Conservation (phyloP, 2,113 vertebrate species). For the Coptodon bakossiorum region DNA sequence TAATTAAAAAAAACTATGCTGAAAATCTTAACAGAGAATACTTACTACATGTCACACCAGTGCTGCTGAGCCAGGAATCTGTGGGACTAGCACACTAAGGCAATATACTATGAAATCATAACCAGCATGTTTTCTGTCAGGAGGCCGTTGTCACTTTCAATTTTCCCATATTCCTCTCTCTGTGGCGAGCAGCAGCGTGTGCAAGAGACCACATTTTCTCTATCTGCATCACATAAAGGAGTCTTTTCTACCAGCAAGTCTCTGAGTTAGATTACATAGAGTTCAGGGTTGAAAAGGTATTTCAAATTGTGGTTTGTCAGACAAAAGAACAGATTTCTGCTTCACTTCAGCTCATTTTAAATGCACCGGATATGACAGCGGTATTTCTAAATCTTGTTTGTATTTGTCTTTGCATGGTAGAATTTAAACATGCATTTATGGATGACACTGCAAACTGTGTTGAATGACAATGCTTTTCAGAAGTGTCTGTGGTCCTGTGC, state of each 20-base stretch:
- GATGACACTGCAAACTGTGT: not conserved
- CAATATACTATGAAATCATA: constrained; percentile 10
- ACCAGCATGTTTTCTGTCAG: constrained; percentile 19
- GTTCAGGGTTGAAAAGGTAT: not conserved
- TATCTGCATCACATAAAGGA: not conserved
- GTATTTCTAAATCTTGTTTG: not conserved
- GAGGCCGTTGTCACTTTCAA: constrained; percentile 21
- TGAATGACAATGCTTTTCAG: not conserved
- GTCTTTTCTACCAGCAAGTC: not conserved
- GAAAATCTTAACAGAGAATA: constrained; percentile 37
- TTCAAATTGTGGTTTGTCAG: not conserved
- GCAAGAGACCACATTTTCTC: not conserved
- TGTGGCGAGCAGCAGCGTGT: not conserved
- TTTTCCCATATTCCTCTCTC: not conserved
- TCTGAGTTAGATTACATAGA: not conserved
- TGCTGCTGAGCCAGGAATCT: not conserved
- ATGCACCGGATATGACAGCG: not conserved
- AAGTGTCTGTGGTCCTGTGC: not conserved
- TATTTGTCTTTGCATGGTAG: not conserved
- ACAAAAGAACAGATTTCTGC: not conserved
- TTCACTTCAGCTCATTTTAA: not conserved
- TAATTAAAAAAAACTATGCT: constrained; percentile 4
- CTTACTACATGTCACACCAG: not conserved
- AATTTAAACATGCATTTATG: not conserved
- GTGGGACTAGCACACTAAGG: not conserved